These are phyloP conservation scores for Parasteatoda tepidariorum DNA, from an alignment of 1,140 invertebrate genomes.

Conservation along the genomic window DNA sequence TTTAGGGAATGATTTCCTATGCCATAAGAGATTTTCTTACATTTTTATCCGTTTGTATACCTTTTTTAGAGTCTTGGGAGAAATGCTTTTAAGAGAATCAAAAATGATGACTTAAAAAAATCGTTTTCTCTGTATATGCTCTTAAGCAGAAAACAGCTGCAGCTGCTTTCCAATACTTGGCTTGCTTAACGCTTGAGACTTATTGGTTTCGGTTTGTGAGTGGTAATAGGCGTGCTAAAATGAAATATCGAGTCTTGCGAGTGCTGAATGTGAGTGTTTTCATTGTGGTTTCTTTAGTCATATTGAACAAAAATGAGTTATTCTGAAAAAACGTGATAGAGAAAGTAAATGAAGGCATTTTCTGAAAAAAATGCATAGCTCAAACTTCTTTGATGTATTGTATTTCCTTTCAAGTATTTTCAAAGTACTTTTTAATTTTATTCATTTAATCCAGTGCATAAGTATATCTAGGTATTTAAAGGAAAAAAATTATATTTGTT, in stretches of 20 bases:
- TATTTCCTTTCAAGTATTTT: no score
- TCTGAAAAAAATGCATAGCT: no score
- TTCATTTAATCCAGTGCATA: no score
- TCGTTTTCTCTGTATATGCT: background rate
- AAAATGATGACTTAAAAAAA: background rate
- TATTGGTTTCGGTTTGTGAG: background rate
- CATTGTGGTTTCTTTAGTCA: background rate
- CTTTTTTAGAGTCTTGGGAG: background rate
- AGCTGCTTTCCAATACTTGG: constrained; percentile 3
- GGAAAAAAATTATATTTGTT: no score
- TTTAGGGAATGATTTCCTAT: constrained; percentile 50
- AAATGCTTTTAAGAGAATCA: constrained; percentile 50
- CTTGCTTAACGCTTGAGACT: constrained; percentile 16
- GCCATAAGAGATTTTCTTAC: background rate
- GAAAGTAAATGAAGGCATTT: background rate
- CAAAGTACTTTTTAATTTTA: no score
- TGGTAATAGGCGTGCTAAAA: background rate
- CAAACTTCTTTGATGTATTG: no score
- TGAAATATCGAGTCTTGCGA: background rate
- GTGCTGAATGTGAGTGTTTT: background rate
- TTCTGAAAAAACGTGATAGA: background rate
- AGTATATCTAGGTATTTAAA: no score
- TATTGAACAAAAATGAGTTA: background rate
- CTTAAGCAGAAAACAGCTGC: background rate
- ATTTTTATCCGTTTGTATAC: constrained; percentile 6